phyloP scores from a whole-genome alignment of 2,888 invertebrate genomes.

The Disparrhopalites patrizii region DNA sequence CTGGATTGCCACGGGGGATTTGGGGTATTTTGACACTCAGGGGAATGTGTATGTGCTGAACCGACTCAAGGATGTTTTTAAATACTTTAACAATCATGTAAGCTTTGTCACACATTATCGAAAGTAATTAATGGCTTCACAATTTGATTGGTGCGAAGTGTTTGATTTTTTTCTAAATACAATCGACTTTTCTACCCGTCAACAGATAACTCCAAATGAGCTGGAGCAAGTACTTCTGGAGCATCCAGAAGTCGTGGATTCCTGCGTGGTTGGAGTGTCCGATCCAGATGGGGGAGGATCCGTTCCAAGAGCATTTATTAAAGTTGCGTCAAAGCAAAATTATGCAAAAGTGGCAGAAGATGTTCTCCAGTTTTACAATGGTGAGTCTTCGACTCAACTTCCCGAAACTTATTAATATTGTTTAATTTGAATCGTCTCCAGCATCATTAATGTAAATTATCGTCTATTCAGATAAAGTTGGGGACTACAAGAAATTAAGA shows the following conservation, averaged over 20 bases:
- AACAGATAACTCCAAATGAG: conserved; percentile 40
- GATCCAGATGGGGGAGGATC: conserved; percentile 39
- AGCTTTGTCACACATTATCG: too few relatives aligned
- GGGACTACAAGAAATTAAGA: conserved; percentile 21
- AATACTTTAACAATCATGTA: conserved; percentile 43
- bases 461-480: conserved; percentile 8
- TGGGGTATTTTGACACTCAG: conserved; percentile 41
- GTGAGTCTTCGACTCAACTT: too few relatives aligned
- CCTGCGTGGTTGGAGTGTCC: conserved; percentile 38
- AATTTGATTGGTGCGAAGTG: too few relatives aligned
- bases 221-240: conserved; percentile 36
- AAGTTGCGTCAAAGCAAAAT: neutral
- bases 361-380: neutral
- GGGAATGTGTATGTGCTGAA: conserved; percentile 41
- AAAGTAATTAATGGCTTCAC: too few relatives aligned
- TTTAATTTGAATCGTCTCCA: neutral
- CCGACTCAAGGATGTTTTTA: conserved; percentile 44
- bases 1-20: conserved; percentile 42
- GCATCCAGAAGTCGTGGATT: conserved; percentile 38
- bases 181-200: neutral
- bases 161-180: neutral
- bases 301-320: conserved; percentile 42
- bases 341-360: neutral
- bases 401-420: neutral
- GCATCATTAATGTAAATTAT: neutral